Conservation (phyloP, 1,140 invertebrate species). For the Bombus soroeensis region DNA sequence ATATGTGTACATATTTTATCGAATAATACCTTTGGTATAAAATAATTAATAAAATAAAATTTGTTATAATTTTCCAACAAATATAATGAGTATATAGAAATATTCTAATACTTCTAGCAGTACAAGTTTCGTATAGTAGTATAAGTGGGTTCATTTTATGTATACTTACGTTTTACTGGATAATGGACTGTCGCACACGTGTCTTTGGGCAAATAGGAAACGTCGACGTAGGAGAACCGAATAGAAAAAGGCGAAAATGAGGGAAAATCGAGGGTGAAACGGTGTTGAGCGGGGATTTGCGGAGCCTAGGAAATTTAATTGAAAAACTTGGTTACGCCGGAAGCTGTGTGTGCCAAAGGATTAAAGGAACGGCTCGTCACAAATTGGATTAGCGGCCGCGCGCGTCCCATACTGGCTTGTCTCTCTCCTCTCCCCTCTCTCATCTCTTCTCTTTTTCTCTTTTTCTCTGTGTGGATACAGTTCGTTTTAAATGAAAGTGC, state of each 20-base stretch:
- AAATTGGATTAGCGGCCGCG: conserved; percentile 64
- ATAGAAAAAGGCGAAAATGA: conserved; percentile 24
- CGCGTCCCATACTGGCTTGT: conserved; percentile 27
- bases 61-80: too few species aligned
- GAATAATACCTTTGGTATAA: too few species aligned
- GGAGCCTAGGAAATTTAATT: conserved; percentile 67
- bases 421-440: neutral
- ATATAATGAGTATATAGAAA: too few species aligned
- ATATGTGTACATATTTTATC: too few species aligned
- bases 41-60: too few species aligned
- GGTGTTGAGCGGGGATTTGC: conserved; percentile 48
- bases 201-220: neutral
- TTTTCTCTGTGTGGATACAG: conserved; percentile 32
- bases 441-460: neutral
- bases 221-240: neutral
- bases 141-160: neutral
- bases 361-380: conserved; percentile 64
- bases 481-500: conserved; percentile 68
- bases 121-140: too few species aligned
- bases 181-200: neutral
- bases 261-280: conserved; percentile 35
- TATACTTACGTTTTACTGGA: neutral
- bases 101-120: too few species aligned
- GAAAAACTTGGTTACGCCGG: conserved; percentile 60
- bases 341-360: conserved; percentile 61